Evolutionary conservation across 2,888 invertebrate species (phyloP).

Genomic region (Drosophila prostipennis): DNA sequence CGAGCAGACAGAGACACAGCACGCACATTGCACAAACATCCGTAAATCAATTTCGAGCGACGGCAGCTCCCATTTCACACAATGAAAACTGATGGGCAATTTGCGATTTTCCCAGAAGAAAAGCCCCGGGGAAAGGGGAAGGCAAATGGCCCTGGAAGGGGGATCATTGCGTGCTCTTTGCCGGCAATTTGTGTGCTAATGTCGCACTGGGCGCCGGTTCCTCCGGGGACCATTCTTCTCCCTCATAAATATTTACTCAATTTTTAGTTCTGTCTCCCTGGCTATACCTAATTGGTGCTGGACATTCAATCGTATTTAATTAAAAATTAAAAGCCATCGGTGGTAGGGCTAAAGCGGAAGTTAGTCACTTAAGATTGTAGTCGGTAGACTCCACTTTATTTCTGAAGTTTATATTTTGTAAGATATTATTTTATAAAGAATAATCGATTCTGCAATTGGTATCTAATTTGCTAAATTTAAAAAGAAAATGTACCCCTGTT

Average conservation of each 20-base stretch:
- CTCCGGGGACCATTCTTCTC: constrained; percentile 11
- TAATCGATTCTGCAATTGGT: no score
- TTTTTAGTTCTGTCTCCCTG: constrained; percentile 18
- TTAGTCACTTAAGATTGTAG: not conserved
- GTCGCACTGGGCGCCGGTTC: constrained; percentile 37
- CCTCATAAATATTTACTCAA: constrained; percentile 50
- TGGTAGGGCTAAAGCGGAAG: constrained; percentile 1
- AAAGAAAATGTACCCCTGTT: no score
- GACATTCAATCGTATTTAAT: constrained; percentile 36
- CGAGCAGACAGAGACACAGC: constrained; percentile 54
- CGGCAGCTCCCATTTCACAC: constrained; percentile 63
- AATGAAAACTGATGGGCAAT: constrained; percentile 75
- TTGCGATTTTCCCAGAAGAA: constrained; percentile 74
- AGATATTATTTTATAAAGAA: no score
- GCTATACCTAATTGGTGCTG: constrained; percentile 13
- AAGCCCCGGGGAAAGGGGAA: not conserved
- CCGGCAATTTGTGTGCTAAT: constrained; percentile 69
- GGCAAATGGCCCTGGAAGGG: constrained; percentile 19
- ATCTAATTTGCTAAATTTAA: no score
- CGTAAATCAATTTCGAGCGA: constrained; percentile 74
- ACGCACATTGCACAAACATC: constrained; percentile 29
- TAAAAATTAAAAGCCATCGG: constrained; percentile 8
- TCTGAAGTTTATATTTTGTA: no score
- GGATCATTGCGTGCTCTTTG: constrained; percentile 57
- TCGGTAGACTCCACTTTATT: no score